Percentiles rank a stretch among this genome's conserved stretches.
Evolutionary conservation across 2,113 vertebrate genomes (phyloP).

Genomic region (Ahaetulla prasina): DNA sequence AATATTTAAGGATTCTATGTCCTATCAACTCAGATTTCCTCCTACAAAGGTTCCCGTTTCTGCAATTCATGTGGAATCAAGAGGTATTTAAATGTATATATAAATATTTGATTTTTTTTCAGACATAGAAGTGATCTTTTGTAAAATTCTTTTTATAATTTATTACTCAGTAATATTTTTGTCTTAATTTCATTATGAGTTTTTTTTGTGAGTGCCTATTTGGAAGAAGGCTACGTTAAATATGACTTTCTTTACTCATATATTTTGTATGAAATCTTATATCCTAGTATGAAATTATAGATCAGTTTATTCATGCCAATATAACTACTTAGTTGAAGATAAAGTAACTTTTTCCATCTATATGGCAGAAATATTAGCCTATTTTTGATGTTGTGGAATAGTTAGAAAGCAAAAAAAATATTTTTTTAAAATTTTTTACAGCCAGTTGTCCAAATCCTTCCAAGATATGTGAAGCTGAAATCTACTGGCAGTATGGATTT

Average conservation of each 20-base stretch:
- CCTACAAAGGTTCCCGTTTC: conserved; percentile 62
- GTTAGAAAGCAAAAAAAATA: background rate
- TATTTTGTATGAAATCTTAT: background rate
- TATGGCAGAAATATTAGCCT: background rate
- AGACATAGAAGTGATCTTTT: background rate
- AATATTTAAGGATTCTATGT: conserved; percentile 68
- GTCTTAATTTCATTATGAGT: background rate
- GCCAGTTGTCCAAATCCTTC: conserved; percentile 65
- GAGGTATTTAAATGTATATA: conserved; percentile 53
- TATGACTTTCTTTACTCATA: background rate
- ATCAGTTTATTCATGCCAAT: background rate
- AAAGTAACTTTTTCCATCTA: background rate
- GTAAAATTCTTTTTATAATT: background rate
- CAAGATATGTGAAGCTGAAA: conserved; percentile 78
- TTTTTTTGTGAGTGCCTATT: background rate
- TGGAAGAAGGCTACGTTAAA: background rate
- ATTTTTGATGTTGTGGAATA: accelerated
- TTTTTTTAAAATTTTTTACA: conserved; percentile 28
- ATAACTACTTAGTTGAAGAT: background rate
- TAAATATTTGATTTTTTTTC: background rate
- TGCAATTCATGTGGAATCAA: conserved; percentile 65
- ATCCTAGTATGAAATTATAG: no score
- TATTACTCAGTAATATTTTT: background rate
- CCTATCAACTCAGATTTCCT: conserved; percentile 73
- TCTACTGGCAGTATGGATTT: conserved; percentile 89